A percentile compares a stretch with the other conserved stretches of the same genome.
phyloP scores from a whole-genome alignment of 2,113 vertebrate species.

The Pontoporia blainvillei region DNA sequence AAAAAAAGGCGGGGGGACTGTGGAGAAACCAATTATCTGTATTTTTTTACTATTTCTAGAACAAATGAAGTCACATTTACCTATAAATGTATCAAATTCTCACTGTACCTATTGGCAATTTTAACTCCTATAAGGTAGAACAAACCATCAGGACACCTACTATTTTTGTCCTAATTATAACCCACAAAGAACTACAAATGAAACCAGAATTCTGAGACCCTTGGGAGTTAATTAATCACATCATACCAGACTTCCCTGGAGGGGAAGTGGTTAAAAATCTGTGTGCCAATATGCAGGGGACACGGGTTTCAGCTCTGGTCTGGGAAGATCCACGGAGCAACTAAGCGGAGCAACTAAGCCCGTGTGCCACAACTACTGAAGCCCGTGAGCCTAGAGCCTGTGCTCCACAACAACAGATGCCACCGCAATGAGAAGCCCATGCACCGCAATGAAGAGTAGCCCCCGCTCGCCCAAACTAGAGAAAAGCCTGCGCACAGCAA shows the following conservation, averaged over 20 bases:
- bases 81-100: not conserved
- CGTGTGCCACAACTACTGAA: too few species aligned
- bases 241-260: not conserved
- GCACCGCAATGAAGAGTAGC: too few species aligned
- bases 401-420: too few species aligned
- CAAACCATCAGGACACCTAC: not conserved
- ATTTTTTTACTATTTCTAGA: not conserved
- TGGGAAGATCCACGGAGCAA: too few species aligned
- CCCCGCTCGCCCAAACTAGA: too few species aligned
- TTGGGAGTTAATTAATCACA: not conserved
- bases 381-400: too few species aligned
- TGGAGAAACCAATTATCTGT: not conserved
- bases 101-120: not conserved
- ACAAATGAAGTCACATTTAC: not conserved
- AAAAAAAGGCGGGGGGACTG: not conserved
- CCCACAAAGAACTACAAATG: not conserved
- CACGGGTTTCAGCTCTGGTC: too few species aligned
- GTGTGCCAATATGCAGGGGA: too few species aligned
- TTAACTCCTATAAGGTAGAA: not conserved
- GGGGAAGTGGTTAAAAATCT: too few species aligned
- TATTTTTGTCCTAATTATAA: not conserved
- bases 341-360: too few species aligned
- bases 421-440: too few species aligned
- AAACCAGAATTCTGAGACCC: conserved; percentile 1
- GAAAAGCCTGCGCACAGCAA: too few species aligned